Percentiles rank a stretch among this genome's conserved stretches.
Conservation (phyloP, 2,113 vertebrate genomes). For the Gila orcuttii region DNA sequence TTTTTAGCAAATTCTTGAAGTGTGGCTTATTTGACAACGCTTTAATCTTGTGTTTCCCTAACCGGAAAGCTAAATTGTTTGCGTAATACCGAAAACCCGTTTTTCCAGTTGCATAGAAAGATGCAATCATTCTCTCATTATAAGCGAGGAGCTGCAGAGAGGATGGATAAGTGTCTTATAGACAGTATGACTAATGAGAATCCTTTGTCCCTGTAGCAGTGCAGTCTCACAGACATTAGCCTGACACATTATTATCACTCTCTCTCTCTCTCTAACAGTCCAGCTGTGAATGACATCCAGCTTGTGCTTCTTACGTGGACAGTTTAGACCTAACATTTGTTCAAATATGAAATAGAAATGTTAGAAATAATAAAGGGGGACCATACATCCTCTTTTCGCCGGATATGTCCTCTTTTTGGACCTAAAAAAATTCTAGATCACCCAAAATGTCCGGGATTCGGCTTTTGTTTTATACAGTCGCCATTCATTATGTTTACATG, state of each 20-base stretch:
- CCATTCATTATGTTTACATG: too few relatives aligned
- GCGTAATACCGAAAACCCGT: slow-evolving; percentile 64
- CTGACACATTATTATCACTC: slow-evolving; percentile 40
- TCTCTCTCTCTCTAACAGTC: slow-evolving; percentile 24
- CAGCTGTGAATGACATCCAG: slow-evolving; percentile 12
- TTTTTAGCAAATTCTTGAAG: slow-evolving; percentile 38
- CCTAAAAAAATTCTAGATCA: too few relatives aligned
- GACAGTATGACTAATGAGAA: slow-evolving; percentile 67
- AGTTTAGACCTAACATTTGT: slow-evolving; percentile 12
- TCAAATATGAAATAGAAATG: not conserved
- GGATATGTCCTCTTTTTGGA: too few relatives aligned
- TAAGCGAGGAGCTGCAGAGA: slow-evolving; percentile 61
- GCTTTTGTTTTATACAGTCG: too few relatives aligned
- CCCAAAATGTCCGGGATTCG: too few relatives aligned
- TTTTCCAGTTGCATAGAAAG: slow-evolving; percentile 69
- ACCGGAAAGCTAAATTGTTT: slow-evolving; percentile 64
- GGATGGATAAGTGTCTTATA: slow-evolving; percentile 61
- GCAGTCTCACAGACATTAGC: slow-evolving; percentile 51
- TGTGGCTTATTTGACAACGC: slow-evolving; percentile 61
- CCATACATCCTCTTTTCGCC: too few relatives aligned
- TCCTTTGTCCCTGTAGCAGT: slow-evolving; percentile 57
- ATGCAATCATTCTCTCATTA: slow-evolving; percentile 71
- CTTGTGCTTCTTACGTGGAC: not conserved
- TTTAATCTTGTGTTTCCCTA: slow-evolving; percentile 61
- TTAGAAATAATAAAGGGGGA: not conserved